These are phyloP conservation scores for Holotrichia oblita DNA, from an alignment of 1,140 invertebrate genomes.

Conservation along the genomic window DNA sequence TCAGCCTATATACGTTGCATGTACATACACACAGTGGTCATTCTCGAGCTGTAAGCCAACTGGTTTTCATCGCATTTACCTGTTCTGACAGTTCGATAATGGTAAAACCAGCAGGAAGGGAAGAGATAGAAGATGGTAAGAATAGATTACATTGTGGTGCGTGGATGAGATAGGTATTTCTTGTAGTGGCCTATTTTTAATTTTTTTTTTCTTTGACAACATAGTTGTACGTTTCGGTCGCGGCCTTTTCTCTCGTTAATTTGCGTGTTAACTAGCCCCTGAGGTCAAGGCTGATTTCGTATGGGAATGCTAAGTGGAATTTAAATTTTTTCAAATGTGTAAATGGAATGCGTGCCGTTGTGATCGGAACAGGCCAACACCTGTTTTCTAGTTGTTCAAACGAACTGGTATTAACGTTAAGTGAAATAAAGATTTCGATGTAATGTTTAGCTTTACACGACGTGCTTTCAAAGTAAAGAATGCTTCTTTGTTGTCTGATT, in stretches of 20 bases:
- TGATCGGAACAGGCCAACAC: background rate
- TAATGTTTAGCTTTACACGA: no score
- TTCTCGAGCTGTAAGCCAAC: constrained; percentile 14
- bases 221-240: background rate
- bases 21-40: background rate
- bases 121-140: background rate
- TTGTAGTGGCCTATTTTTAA: background rate
- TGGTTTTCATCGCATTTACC: background rate
- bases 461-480: no score
- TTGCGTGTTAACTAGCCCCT: background rate
- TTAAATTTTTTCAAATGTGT: constrained; percentile 14
- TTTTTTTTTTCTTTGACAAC: background rate
- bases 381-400: background rate
- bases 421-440: no score
- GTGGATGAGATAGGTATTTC: background rate
- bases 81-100: background rate
- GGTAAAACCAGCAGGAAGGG: background rate
- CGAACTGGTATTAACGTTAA: no score
- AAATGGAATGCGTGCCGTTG: background rate
- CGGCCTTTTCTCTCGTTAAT: background rate
- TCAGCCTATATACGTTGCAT: no score
- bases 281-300: background rate
- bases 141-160: background rate
- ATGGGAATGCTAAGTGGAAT: background rate
- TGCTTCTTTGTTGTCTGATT: no score